Conservation (phyloP, 2,797 vertebrate species). For the Gymnothorax reevesii region DNA sequence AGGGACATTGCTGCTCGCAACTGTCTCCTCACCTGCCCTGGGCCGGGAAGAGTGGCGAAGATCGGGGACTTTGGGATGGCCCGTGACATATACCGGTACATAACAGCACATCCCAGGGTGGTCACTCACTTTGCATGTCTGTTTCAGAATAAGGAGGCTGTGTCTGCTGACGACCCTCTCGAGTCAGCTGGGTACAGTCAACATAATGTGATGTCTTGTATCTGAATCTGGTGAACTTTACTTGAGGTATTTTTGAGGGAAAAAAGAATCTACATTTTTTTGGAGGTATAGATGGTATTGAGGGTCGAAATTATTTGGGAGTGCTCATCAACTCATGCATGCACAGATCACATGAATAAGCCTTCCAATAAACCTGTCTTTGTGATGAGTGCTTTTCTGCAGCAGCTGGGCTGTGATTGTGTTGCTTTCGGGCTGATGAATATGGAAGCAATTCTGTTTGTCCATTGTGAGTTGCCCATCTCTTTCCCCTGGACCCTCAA, state of each 20-base stretch:
- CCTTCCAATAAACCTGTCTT: too few species aligned
- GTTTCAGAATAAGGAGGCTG: neutral
- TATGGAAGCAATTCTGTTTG: neutral
- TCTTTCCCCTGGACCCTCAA: neutral
- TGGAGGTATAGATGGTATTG: too few species aligned
- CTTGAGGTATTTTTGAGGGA: too few species aligned
- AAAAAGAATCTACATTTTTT: too few species aligned
- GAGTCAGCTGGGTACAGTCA: neutral
- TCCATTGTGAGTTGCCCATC: neutral
- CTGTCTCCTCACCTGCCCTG: conserved; percentile 85
- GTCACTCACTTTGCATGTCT: neutral
- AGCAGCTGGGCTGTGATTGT: neutral
- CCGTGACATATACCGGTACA: conserved; percentile 87
- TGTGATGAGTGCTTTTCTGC: neutral
- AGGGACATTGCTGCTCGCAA: conserved; percentile 93
- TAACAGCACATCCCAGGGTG: neutral
- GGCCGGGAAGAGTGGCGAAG: conserved; percentile 83
- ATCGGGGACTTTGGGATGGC: conserved; percentile 95
- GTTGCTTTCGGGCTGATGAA: neutral
- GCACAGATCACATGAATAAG: too few species aligned
- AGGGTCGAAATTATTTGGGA: too few species aligned
- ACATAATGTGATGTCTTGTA: too few species aligned
- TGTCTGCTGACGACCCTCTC: neutral
- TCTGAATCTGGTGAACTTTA: too few species aligned
- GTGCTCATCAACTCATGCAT: too few species aligned